Conservation (phyloP, 1,140 invertebrate genomes). For the Ostrea denselamellosa region DNA sequence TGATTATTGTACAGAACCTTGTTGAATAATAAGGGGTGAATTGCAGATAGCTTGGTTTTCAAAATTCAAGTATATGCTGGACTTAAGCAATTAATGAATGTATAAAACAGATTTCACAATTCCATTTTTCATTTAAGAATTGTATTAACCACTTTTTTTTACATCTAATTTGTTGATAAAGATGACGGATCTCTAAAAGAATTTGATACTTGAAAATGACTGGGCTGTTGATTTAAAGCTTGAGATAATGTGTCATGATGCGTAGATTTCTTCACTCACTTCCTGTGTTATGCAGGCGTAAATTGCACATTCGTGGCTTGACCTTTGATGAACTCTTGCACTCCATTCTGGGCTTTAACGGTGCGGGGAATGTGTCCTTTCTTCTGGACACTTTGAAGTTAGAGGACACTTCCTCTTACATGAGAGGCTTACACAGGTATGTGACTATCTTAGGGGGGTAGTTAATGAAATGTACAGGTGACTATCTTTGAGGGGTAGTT, state of each 20-base stretch:
- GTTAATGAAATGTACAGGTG: background rate
- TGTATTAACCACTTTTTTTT: background rate
- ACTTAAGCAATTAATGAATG: background rate
- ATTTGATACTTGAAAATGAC: background rate
- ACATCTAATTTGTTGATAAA: no score
- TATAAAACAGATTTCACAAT: background rate
- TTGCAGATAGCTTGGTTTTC: background rate
- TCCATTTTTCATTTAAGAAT: background rate
- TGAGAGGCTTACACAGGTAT: constrained; percentile 67
- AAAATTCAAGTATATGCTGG: no score
- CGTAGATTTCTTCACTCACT: background rate
- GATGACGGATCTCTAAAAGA: no score
- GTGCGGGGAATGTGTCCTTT: constrained; percentile 91
- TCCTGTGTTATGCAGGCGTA: constrained; percentile 62
- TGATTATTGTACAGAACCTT: background rate
- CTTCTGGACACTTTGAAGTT: constrained; percentile 87
- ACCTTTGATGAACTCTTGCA: constrained; percentile 90
- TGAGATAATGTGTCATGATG: background rate
- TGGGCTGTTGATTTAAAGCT: background rate
- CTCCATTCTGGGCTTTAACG: constrained; percentile 92
- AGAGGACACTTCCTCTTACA: constrained; percentile 72
- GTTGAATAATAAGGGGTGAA: background rate
- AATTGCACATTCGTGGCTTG: constrained; percentile 79
- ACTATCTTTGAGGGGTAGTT: no score
- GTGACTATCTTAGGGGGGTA: background rate